Conservation (phyloP, 2,888 invertebrate genomes). For the Mesoligia furuncula region DNA sequence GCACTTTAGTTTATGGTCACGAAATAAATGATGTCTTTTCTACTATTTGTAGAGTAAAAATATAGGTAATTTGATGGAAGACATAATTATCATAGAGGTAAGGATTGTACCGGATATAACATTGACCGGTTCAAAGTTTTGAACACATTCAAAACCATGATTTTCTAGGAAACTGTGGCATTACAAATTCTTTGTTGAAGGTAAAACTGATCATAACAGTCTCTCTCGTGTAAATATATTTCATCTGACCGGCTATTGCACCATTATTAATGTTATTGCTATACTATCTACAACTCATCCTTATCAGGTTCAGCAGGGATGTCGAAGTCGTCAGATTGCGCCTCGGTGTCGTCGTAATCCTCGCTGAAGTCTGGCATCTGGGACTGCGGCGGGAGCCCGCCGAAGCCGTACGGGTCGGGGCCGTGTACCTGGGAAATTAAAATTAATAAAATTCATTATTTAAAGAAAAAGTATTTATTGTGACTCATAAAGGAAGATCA, state of each 20-base stretch:
- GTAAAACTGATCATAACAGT: too few relatives aligned
- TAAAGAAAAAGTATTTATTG: too few relatives aligned
- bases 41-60: background rate
- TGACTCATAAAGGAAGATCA: too few relatives aligned
- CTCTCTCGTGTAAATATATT: too few relatives aligned
- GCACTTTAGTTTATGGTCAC: too few relatives aligned
- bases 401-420: conserved; percentile 87
- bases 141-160: background rate
- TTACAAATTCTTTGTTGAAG: too few relatives aligned
- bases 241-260: background rate
- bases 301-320: conserved; percentile 46
- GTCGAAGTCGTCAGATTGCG: conserved; percentile 58
- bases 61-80: background rate
- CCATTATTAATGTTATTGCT: background rate
- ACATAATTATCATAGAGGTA: background rate
- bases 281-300: conserved; percentile 74
- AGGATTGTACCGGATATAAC: background rate
- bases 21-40: too few relatives aligned
- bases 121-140: background rate
- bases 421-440: conserved; percentile 79
- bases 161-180: too few relatives aligned
- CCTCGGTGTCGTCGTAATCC: conserved; percentile 63
- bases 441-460: background rate
- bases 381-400: conserved; percentile 68
- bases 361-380: conserved; percentile 63